These are phyloP conservation scores for Drosophila kanekoi DNA, from an alignment of 2,888 invertebrate species.

Conservation along the genomic window DNA sequence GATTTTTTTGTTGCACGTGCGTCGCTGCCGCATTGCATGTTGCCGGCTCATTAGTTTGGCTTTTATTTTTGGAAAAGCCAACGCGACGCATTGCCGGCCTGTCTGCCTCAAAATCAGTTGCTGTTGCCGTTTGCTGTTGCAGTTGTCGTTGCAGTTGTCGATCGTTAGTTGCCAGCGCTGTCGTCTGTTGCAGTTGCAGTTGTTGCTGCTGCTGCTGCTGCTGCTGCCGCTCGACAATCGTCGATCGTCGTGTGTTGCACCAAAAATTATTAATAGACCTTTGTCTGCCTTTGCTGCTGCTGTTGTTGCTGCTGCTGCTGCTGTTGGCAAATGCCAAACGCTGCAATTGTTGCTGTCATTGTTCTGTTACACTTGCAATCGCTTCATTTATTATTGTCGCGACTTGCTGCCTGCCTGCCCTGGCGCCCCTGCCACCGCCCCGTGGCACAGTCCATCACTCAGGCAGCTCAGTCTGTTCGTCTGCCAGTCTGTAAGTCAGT, in stretches of 20 bases:
- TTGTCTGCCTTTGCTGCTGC: constrained; percentile 64
- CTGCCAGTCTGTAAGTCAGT: constrained; percentile 55
- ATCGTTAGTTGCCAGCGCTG: constrained; percentile 72
- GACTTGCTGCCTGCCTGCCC: constrained; percentile 36
- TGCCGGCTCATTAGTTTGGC: constrained; percentile 81
- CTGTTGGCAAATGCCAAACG: constrained; percentile 81
- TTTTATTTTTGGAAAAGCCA: constrained; percentile 81
- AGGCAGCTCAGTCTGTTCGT: constrained; percentile 34
- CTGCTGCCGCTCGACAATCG: constrained; percentile 28
- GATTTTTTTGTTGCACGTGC: constrained; percentile 63
- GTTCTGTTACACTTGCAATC: constrained; percentile 82
- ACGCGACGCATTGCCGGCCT: constrained; percentile 78
- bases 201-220: constrained; percentile 7
- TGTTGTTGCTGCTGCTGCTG: constrained; percentile 44
- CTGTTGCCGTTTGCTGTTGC: constrained; percentile 19
- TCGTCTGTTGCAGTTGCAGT: constrained; percentile 41
- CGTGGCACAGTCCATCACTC: constrained; percentile 32
- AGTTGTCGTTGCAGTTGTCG: constrained; percentile 65
- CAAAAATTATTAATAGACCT: constrained; percentile 78
- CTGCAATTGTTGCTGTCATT: constrained; percentile 81
- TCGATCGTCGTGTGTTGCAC: constrained; percentile 66
- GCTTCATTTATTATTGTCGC: constrained; percentile 81
- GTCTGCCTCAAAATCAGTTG: constrained; percentile 62
- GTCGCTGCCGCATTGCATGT: constrained; percentile 76
- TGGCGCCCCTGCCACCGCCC: constrained; percentile 21